Evolutionary conservation across 2,797 vertebrate genomes (phyloP).

Genomic region (Mormyrus proboscirostris): DNA sequence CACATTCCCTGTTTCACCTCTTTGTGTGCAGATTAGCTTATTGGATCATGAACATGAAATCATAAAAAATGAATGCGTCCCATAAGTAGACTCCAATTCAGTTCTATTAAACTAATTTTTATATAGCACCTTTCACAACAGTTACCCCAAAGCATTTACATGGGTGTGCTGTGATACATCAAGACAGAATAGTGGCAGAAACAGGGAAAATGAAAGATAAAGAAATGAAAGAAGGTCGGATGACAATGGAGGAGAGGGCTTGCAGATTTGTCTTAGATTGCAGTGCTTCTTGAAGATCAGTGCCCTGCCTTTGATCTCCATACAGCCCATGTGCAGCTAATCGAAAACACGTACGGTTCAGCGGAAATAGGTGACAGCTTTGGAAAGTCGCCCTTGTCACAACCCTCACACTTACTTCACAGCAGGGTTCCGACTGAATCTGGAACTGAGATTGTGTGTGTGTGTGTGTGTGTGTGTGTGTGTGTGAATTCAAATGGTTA

Average conservation of each 20-base stretch:
- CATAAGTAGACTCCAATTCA: not conserved
- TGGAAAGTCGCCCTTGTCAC: not conserved
- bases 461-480: not conserved
- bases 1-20: not conserved
- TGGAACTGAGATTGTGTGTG: not conserved
- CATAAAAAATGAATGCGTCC: not conserved
- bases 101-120: not conserved
- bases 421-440: not conserved
- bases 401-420: not conserved
- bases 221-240: not conserved
- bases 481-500: not conserved
- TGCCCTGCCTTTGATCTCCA: not conserved
- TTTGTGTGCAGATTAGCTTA: not conserved
- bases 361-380: not conserved
- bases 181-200: not conserved
- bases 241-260: not conserved
- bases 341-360: not conserved
- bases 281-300: not conserved
- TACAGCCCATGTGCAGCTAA: not conserved
- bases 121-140: not conserved
- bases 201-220: not conserved
- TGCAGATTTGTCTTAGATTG: not conserved
- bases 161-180: not conserved
- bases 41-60: not conserved
- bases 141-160: not conserved